Percentiles rank a stretch among this genome's conserved stretches.
These are phyloP conservation scores for Neolamprologus toae DNA, from an alignment of 2,113 vertebrate genomes.

Conservation along the genomic window DNA sequence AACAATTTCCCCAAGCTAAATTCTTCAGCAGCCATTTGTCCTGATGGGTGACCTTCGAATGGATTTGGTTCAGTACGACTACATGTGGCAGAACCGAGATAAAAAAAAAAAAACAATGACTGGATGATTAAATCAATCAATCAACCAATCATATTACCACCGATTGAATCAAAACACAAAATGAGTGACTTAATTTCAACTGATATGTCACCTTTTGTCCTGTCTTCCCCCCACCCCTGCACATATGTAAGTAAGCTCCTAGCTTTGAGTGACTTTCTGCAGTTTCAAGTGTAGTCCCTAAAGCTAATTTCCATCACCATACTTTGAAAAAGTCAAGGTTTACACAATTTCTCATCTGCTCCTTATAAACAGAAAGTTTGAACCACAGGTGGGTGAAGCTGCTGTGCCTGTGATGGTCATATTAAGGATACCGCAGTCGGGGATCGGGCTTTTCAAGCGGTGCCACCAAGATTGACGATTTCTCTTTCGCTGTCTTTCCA, in stretches of 20 bases:
- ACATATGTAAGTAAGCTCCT: not conserved
- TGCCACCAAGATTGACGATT: not conserved
- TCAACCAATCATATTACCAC: not conserved
- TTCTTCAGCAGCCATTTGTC: not conserved
- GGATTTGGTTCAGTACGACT: not conserved
- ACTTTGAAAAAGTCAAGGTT: not conserved
- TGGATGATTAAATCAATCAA: not conserved
- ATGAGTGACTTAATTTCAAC: not conserved
- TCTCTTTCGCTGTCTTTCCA: not conserved
- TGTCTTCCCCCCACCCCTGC: not conserved
- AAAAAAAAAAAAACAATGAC: accelerated
- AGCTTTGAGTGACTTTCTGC: not conserved
- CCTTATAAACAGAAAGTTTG: not conserved
- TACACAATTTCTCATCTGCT: not conserved
- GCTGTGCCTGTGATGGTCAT: not conserved
- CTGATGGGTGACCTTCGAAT: not conserved
- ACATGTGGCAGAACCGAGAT: not conserved
- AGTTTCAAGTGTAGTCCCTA: not conserved
- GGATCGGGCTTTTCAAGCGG: not conserved
- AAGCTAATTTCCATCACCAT: not conserved
- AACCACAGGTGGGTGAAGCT: not conserved
- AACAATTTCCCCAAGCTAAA: not conserved
- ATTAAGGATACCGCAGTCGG: not conserved
- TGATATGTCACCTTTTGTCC: not conserved
- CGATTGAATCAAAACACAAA: not conserved